Evolutionary conservation across 1,140 invertebrate genomes (phyloP), one percentile per base, ranked within the genome.

Genomic region (Cydia splendana): DNA sequence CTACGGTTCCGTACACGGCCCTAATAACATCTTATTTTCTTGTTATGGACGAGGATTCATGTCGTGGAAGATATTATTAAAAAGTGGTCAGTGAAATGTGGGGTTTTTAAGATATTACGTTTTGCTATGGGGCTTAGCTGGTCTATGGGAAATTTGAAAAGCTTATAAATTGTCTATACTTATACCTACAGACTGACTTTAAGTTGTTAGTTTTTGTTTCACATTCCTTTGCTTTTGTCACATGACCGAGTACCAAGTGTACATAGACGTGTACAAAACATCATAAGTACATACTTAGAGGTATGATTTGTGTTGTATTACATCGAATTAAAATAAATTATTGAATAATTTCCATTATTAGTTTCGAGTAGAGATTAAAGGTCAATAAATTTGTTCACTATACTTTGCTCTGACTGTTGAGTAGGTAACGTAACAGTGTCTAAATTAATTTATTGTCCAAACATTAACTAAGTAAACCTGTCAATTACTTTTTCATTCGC

Each of bases 1-100:
- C 81, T 75, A 80, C 80, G 86, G 80, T 82, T 82, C 82, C 80
- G 83, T 81, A 84, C 83, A 80, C 80, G 77, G 80, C 79, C 30
- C 67, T 71, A 71, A 71, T 71, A 71, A 71, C 67, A 42, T 71
- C 67, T 71, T 71, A 71, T 38, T 71, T 71, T 38, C 67, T 71
- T 71, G 30, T 69, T 69, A 69, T 18, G 65, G 65, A 69, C 65
- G 34, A 71, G 67, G 67, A 71, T 71, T 42, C 30, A 71, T 67
- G 10, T 20, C 2, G 65, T 34, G 28, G 67, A 15, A 42, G n/a
- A 71, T 71, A 71, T 71, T 71, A 45, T 71, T 71, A 71, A 71
- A 71, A 71, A 71, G 67, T 71, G 67, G 67, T 38, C 34, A 71
- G 67, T 71, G 34, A 71, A 71, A 71, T 69, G 67, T 38, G 30